Conservation (phyloP, 2,113 vertebrate genomes). For the Bufo gargarizans region DNA sequence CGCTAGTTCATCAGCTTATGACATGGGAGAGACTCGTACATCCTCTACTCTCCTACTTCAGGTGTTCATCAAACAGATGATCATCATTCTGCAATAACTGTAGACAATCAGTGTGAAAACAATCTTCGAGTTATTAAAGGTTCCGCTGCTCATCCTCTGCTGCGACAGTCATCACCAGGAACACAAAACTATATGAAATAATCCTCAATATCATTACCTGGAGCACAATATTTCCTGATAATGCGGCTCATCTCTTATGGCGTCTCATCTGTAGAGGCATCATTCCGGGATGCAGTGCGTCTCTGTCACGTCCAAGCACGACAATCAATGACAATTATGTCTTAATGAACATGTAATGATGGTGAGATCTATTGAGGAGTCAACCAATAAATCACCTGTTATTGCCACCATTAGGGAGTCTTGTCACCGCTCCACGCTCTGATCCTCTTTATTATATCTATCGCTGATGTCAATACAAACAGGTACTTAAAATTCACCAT, state of each 20-base stretch:
- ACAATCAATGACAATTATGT: conserved; percentile 80
- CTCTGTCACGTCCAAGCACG: conserved; percentile 64
- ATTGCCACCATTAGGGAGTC: conserved; percentile 61
- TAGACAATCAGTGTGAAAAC: too few species aligned
- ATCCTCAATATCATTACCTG: conserved; percentile 56
- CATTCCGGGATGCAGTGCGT: conserved; percentile 59
- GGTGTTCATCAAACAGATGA: too few species aligned
- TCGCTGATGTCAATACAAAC: not conserved
- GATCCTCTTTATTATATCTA: conserved; percentile 51
- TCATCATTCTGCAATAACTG: too few species aligned
- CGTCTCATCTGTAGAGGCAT: conserved; percentile 68
- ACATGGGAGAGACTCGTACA: too few species aligned
- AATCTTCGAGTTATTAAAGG: too few species aligned
- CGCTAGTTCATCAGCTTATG: too few species aligned
- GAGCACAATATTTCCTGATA: conserved; percentile 66
- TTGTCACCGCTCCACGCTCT: conserved; percentile 41
- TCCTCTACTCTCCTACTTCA: too few species aligned
- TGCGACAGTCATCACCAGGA: conserved; percentile 59
- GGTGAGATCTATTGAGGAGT: conserved; percentile 67
- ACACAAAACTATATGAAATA: conserved; percentile 63
- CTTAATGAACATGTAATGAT: conserved; percentile 81
- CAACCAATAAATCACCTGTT: conserved; percentile 71
- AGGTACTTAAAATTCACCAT: not conserved
- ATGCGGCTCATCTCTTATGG: conserved; percentile 63
- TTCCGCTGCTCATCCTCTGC: too few species aligned